These are phyloP conservation scores for Ondatra zibethicus DNA, from an alignment of 2,113 vertebrate genomes.

Conservation along the genomic window DNA sequence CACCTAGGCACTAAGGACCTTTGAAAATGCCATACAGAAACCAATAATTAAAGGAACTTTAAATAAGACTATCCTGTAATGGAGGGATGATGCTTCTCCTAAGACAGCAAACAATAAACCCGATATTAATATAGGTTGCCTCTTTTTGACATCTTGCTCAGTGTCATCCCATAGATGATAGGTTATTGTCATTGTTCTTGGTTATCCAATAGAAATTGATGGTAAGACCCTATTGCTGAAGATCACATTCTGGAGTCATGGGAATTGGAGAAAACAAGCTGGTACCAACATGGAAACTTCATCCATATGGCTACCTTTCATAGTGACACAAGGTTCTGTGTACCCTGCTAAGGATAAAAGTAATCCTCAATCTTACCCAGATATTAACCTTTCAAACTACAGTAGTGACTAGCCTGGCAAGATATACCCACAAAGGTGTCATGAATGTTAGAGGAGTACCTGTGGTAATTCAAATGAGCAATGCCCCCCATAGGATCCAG, in stretches of 20 bases:
- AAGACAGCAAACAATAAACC: neutral
- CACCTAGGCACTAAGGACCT: neutral
- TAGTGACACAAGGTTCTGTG: neutral
- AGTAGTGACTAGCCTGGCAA: neutral
- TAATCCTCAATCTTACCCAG: neutral
- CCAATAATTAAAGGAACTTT: neutral
- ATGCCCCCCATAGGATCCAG: neutral
- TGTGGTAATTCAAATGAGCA: neutral
- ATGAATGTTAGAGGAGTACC: neutral
- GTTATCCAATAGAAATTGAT: neutral
- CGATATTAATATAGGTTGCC: neutral
- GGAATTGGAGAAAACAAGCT: neutral
- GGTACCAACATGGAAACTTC: neutral
- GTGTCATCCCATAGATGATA: neutral
- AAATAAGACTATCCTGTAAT: neutral
- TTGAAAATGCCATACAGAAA: neutral
- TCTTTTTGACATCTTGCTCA: neutral
- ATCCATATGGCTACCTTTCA: neutral
- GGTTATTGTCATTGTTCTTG: neutral
- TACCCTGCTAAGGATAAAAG: neutral
- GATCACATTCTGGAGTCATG: neutral
- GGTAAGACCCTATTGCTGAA: neutral
- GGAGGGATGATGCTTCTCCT: neutral
- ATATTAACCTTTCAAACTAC: neutral
- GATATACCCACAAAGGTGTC: neutral